These are phyloP conservation scores for Agrotis ipsilon DNA, from an alignment of 2,888 invertebrate species.

Conservation along the genomic window DNA sequence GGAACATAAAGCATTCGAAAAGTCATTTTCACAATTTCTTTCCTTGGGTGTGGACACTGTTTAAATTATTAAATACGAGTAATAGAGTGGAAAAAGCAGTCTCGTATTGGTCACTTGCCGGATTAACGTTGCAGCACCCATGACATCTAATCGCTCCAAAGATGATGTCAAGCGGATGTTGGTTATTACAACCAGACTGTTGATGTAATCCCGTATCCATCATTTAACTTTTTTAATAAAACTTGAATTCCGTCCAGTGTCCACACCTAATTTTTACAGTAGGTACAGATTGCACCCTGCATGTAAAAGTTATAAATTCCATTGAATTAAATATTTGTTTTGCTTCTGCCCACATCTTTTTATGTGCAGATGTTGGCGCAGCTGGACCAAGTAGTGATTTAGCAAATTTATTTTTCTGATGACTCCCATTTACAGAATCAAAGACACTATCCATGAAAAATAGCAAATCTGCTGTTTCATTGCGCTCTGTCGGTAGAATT, in stretches of 20 bases:
- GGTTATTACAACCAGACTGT: background rate
- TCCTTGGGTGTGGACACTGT: constrained; percentile 17
- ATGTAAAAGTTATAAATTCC: background rate
- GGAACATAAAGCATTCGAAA: background rate
- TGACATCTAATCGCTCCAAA: constrained; percentile 1
- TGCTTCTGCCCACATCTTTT: constrained; percentile 2
- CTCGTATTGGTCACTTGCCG: background rate
- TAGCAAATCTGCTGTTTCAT: background rate
- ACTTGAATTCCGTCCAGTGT: constrained; percentile 9
- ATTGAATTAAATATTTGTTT: background rate
- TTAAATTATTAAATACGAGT: background rate
- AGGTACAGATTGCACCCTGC: background rate
- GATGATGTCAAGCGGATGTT: background rate
- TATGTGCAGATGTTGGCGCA: constrained; percentile 2
- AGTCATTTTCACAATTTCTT: constrained; percentile 1
- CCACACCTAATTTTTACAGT: constrained; percentile 1
- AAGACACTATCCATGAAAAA: background rate
- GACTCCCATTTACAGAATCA: background rate
- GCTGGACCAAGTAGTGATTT: constrained; percentile 1
- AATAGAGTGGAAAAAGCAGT: background rate
- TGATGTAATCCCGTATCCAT: background rate
- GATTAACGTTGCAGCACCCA: constrained; percentile 8
- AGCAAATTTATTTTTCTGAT: background rate
- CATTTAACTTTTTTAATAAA: background rate
- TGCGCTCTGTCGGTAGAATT: background rate